Conservation (phyloP, 2,113 vertebrate genomes). For the Tachysurus fulvidraco region DNA sequence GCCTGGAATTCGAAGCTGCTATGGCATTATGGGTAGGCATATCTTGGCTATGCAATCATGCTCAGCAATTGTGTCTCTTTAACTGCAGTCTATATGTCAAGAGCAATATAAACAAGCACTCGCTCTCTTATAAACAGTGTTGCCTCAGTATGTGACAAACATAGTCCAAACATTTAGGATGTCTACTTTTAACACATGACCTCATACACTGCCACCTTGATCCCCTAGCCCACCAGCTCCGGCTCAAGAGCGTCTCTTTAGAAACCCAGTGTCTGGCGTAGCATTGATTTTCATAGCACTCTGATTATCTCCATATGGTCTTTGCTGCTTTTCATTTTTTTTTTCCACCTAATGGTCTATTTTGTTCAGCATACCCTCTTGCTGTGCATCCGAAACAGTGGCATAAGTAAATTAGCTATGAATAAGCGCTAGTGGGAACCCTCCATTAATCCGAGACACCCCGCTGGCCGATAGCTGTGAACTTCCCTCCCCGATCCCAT, state of each 20-base stretch:
- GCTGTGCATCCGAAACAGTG: conserved; percentile 59
- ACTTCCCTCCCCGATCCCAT: conserved; percentile 42
- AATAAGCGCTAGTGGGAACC: conserved; percentile 64
- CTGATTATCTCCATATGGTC: conserved; percentile 73
- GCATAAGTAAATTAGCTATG: conserved; percentile 70
- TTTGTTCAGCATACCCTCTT: conserved; percentile 45
- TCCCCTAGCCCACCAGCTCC: conserved; percentile 56
- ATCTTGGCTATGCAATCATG: neutral
- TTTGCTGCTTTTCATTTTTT: conserved; percentile 54
- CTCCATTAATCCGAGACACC: conserved; percentile 57
- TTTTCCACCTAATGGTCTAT: conserved; percentile 40
- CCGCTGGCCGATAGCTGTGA: conserved; percentile 60
- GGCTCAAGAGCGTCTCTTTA: conserved; percentile 56
- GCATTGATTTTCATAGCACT: conserved; percentile 68
- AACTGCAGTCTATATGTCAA: conserved; percentile 15
- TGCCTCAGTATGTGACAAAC: neutral
- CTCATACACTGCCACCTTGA: conserved; percentile 56
- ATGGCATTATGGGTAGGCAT: conserved; percentile 9
- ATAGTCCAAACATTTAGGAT: neutral
- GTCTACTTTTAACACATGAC: conserved; percentile 12
- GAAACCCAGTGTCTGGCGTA: conserved; percentile 55
- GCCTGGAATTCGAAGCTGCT: conserved; percentile 9
- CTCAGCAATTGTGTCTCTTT: neutral
- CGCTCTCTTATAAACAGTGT: neutral
- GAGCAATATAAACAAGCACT: conserved; percentile 17